phyloP scores from a whole-genome alignment of 2,888 invertebrate genomes.

The Lochmaea crataegi region DNA sequence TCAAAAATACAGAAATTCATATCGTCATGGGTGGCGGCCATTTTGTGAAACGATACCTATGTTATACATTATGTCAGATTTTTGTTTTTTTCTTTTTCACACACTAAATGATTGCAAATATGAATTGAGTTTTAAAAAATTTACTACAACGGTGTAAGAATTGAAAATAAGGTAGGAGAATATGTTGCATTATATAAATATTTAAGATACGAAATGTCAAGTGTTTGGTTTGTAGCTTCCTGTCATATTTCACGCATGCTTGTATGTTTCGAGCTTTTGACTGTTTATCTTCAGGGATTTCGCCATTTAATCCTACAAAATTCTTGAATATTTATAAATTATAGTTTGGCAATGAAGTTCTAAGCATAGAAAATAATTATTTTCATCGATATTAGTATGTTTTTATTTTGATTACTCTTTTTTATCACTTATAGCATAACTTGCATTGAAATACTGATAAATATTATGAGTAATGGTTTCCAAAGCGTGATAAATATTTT shows the following conservation, averaged over 20 bases:
- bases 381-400: too few species aligned
- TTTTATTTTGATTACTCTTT: too few species aligned
- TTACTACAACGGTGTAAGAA: neutral
- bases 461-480: too few species aligned
- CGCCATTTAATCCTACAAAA: neutral
- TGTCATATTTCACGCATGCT: constrained; percentile 12
- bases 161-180: constrained; percentile 5
- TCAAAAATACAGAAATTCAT: constrained; percentile 13
- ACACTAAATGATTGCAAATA: neutral
- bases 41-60: constrained; percentile 19
- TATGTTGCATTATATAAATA: neutral
- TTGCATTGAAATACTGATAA: too few species aligned
- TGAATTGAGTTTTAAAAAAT: neutral
- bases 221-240: neutral
- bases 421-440: too few species aligned
- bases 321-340: neutral
- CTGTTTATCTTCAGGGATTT: constrained; percentile 9
- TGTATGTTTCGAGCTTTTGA: constrained; percentile 3
- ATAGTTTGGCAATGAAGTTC: too few species aligned
- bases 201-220: neutral
- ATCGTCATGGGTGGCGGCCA: constrained; percentile 12
- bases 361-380: too few species aligned
- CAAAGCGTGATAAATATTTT: too few species aligned
- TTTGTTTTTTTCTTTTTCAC: neutral
- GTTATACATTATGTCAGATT: constrained; percentile 6